phyloP scores from a whole-genome alignment of 2,113 vertebrate species.

The Guaruba guarouba region DNA sequence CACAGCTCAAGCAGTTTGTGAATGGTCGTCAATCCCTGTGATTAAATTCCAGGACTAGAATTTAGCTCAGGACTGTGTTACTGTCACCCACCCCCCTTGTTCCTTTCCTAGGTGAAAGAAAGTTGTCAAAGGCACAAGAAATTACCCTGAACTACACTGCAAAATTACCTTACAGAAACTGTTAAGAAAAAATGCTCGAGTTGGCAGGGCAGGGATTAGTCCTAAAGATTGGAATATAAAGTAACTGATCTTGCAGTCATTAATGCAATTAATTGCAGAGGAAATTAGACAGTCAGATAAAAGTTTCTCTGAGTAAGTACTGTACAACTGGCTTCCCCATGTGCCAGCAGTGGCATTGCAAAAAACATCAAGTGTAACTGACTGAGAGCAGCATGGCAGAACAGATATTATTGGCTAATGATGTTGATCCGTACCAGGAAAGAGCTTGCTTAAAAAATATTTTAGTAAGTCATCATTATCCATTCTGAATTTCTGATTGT shows the following conservation, averaged over 20 bases:
- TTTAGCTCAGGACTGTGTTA: background rate
- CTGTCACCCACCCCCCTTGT: background rate
- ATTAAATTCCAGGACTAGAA: background rate
- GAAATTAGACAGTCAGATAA: background rate
- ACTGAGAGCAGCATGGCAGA: background rate
- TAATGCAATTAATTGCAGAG: background rate
- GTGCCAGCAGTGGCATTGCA: rapidly evolving
- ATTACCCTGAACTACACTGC: background rate
- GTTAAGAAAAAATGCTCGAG: rapidly evolving
- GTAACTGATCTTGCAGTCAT: background rate
- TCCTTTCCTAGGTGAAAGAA: background rate
- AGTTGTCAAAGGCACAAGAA: background rate
- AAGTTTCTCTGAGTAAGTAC: background rate
- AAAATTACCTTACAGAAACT: background rate
- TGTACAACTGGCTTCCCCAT: background rate
- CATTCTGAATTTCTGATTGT: background rate
- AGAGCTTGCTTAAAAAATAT: background rate
- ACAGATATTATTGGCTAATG: background rate
- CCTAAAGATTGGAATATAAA: background rate
- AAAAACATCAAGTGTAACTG: rapidly evolving
- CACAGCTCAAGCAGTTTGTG: background rate
- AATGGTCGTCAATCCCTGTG: background rate
- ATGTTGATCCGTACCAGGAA: background rate
- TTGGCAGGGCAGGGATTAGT: background rate
- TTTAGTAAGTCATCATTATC: background rate